Evolutionary conservation across 2,797 vertebrate species (phyloP), one percentile per base, ranked within the genome.

Genomic region (Sebastes nivosus): DNA sequence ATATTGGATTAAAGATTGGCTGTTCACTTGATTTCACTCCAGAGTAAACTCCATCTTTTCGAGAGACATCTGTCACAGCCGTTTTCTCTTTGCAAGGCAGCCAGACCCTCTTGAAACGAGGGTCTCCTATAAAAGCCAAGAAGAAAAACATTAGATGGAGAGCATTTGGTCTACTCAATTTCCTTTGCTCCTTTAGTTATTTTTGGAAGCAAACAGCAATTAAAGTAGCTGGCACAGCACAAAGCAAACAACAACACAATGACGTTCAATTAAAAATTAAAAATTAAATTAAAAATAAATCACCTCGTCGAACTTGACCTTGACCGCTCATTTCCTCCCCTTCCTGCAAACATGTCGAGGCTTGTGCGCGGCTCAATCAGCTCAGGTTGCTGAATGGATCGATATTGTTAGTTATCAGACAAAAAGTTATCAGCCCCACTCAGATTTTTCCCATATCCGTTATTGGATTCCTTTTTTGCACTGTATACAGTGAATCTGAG

Each of bases 41-140:
- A 68, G 30, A 81, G 52, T 76, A 82, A 84, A 88, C 73, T 84
- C 75, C 7, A 52, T 80, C 70, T 78, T 73, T 72, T 80, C 69
- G 14, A 80, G 65, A 85, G 85, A 84, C 88, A 90, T 87, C 88
- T 91, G 85, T 85, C 88, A 65, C 13, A 8, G 20, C 55, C 8
- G 16, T 69, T 73, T 61, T 78, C 32, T 83, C 82, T 88, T 75
- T 85, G 72, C 72, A 30, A 24, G 11, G 58, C 83, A 84, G 78
- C 73, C 81, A 82, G 84, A 72, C 29, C 67, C 83, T 77, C 86
- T 84, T 72, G 77, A 89, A 88, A 72, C 46, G 46, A 87, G 61
- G 42, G 54, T 29, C 73, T 82, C 71, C 66, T 73, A 67, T 25
- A 27, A 79, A 61, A 77, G 86, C 83, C 80, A 72, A 75, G 69